These are phyloP conservation scores for Acanthisitta chloris DNA, from an alignment of 2,113 vertebrate species.

Conservation along the genomic window DNA sequence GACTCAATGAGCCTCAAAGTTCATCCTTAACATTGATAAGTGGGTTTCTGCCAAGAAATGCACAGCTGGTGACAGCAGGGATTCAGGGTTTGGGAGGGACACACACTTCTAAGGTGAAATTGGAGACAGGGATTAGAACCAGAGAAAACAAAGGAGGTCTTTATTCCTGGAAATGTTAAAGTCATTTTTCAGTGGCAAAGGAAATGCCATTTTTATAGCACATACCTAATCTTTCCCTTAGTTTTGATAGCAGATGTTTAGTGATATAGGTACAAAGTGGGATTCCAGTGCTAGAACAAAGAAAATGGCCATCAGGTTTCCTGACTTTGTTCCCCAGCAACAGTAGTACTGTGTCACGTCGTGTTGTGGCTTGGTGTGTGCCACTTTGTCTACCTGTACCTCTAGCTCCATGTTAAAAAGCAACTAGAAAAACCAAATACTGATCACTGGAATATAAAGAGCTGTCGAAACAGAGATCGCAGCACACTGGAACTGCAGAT, in stretches of 20 bases:
- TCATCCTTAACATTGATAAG: constrained; percentile 47
- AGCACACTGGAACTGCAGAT: background rate
- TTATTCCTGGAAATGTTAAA: constrained; percentile 64
- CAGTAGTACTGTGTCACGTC: rapidly evolving
- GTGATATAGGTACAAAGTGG: background rate
- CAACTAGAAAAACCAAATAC: background rate
- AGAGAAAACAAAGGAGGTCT: constrained; percentile 44
- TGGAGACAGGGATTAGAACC: constrained; percentile 26
- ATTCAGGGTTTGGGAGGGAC: constrained; percentile 43
- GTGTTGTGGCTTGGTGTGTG: background rate
- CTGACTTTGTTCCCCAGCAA: background rate
- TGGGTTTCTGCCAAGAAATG: constrained; percentile 40
- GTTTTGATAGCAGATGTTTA: constrained; percentile 46
- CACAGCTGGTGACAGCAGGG: constrained; percentile 39
- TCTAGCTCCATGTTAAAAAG: background rate
- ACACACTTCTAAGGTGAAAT: constrained; percentile 41
- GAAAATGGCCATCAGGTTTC: background rate
- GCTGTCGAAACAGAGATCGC: background rate
- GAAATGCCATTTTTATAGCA: constrained; percentile 62
- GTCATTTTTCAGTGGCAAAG: constrained; percentile 63
- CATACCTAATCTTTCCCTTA: constrained; percentile 23
- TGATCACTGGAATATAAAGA: background rate
- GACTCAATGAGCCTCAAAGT: constrained; percentile 35
- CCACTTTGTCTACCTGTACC: background rate
- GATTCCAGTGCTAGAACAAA: constrained; percentile 5